Conservation (phyloP, 1,140 invertebrate species). For the Meloidogyne hapla region DNA sequence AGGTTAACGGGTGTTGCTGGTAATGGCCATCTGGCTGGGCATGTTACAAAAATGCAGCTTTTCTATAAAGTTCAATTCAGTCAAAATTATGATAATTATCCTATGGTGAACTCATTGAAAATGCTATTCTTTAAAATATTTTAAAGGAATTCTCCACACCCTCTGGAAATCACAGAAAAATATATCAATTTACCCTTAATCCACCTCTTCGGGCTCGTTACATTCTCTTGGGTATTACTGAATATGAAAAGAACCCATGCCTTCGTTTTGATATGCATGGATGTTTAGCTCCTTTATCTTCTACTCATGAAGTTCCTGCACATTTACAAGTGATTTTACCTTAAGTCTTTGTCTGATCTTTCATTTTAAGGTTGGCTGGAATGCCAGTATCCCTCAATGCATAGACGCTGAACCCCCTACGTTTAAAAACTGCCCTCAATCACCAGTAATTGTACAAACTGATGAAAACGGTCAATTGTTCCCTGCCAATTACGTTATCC, state of each 20-base stretch:
- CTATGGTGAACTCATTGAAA: too few species aligned
- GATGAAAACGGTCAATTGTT: slow-evolving; percentile 80
- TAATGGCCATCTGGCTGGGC: slow-evolving; percentile 56
- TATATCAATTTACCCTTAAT: slow-evolving; percentile 89
- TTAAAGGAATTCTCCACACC: slow-evolving; percentile 59
- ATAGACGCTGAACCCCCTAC: slow-evolving; percentile 93
- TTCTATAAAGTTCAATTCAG: slow-evolving; percentile 90
- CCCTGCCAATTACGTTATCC: slow-evolving; percentile 87
- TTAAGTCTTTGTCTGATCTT: background rate
- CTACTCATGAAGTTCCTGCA: slow-evolving; percentile 59
- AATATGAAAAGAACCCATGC: slow-evolving; percentile 92
- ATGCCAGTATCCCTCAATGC: slow-evolving; percentile 88
- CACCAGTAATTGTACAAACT: slow-evolving; percentile 83
- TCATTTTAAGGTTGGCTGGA: slow-evolving; percentile 74
- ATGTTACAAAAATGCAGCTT: slow-evolving; percentile 82
- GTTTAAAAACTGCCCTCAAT: slow-evolving; percentile 90
- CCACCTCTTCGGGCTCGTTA: slow-evolving; percentile 87
- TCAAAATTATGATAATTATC: slow-evolving; percentile 92
- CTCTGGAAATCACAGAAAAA: slow-evolving; percentile 87
- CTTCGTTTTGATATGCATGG: slow-evolving; percentile 93
- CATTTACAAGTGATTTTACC: slow-evolving; percentile 54
- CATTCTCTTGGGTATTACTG: slow-evolving; percentile 86
- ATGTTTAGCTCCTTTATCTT: slow-evolving; percentile 72
- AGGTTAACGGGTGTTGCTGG: slow-evolving; percentile 61
- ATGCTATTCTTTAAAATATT: too few species aligned